Evolutionary conservation across 2,888 invertebrate genomes (phyloP).

Genomic region (Mechanitis mazaeus): DNA sequence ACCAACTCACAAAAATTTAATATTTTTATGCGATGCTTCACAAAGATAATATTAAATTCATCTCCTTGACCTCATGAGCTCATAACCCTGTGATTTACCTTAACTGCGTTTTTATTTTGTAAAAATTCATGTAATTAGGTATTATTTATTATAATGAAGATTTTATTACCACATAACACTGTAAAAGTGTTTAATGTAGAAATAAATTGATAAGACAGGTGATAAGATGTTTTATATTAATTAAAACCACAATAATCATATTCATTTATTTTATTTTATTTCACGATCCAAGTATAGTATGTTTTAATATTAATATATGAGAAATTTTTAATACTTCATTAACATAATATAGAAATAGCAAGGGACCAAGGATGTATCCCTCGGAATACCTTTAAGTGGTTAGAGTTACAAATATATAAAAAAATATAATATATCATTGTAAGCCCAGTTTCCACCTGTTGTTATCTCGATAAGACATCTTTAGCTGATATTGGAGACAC

Average conservation of each 20-base stretch:
- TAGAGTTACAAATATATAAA: neutral
- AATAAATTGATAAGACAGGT: neutral
- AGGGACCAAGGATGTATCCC: too few relatives aligned
- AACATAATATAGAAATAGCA: too few relatives aligned
- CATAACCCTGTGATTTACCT: constrained; percentile 20
- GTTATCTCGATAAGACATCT: constrained; percentile 14
- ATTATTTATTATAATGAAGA: constrained; percentile 26
- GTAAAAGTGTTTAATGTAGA: constrained; percentile 17
- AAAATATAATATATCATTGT: constrained; percentile 8
- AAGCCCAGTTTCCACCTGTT: constrained; percentile 16
- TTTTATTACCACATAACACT: constrained; percentile 12
- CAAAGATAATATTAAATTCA: constrained; percentile 23
- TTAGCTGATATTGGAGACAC: constrained; percentile 3
- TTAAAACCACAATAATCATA: neutral
- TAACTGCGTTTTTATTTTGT: constrained; percentile 24
- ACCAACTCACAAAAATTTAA: too few relatives aligned
- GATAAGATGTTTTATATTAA: constrained; percentile 3
- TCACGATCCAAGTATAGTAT: neutral
- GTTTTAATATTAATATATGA: neutral
- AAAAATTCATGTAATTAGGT: constrained; percentile 25
- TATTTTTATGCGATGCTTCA: too few relatives aligned
- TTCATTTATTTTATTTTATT: neutral
- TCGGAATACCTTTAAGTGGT: too few relatives aligned
- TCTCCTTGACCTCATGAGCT: constrained; percentile 25
- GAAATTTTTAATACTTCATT: too few relatives aligned